Evolutionary conservation across 2,888 invertebrate genomes (phyloP), one percentile per base, ranked within the genome.

Genomic region (Yponomeuta plumbellus): DNA sequence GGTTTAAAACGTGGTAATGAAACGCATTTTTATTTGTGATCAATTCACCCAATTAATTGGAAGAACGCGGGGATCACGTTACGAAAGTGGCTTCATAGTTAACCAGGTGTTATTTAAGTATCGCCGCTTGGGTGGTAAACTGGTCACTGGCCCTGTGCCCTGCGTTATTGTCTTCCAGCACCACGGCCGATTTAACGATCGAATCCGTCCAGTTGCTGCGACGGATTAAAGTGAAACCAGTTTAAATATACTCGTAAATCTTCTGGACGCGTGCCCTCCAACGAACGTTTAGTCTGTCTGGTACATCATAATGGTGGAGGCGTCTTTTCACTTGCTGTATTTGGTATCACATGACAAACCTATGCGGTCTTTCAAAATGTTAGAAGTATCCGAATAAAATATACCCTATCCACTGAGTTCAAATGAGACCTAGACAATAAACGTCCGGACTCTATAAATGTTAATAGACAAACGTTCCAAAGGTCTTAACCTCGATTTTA

Each of bases 181-280:
- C 83, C 85, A 84, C 84, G 82, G 80, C 83, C 81, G 82, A 80
- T 82, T 87, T 88, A 87, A 88, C 86, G 86, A 88, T 87, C 86
- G 86, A 85, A 88, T 88, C 84, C 79, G 78, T 78, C 80, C 82
- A 82, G 85, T 84, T 85, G 83, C 81, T 85, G 80, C 82, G 66
- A 61, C 66, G 59, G 64, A 64, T 86, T 87, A 87, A 88, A 86
- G 86, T 84, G 80, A 83, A 88, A 88, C 86, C 88, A 85, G 88
- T 88, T 88, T 87, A 86, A 88, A 87, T 86, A 85, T 84, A 87
- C 85, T 86, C 88, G 86, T 88, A 88, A 87, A 88, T 88, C 86
- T 85, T 76, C 73, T 70, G 75, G 78, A 79, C 86, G 83, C 86
- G 86, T 86, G 86, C 85, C 85, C 83, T 83, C 84, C 80, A 75